phyloP scores from a whole-genome alignment of 2,888 invertebrate genomes.

The Scelioninae gen. 2 region DNA sequence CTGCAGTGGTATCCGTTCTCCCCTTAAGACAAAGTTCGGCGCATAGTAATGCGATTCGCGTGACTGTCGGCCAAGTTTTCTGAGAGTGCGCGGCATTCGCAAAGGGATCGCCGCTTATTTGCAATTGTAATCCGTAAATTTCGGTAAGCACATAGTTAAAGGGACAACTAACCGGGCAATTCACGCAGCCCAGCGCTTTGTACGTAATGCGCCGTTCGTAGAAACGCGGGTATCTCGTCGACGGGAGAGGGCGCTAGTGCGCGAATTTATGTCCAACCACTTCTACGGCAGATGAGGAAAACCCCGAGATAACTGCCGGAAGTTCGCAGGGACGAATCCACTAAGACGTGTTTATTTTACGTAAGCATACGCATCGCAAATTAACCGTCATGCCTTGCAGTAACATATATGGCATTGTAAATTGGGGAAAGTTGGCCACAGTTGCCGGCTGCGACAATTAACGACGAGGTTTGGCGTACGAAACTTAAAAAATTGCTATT shows the following conservation, averaged over 20 bases:
- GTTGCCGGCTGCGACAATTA: conserved; percentile 6
- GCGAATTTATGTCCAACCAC: conserved; percentile 47
- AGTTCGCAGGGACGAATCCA: conserved; percentile 40
- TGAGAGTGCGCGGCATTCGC: conserved; percentile 50
- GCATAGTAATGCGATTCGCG: conserved; percentile 57
- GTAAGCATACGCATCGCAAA: conserved; percentile 60
- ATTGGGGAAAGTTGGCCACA: conserved; percentile 41
- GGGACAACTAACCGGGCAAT: conserved; percentile 60
- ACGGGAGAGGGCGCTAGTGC: conserved; percentile 41
- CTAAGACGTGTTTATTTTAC: conserved; percentile 57
- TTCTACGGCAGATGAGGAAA: conserved; percentile 51
- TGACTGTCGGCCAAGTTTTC: conserved; percentile 56
- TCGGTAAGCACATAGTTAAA: conserved; percentile 64
- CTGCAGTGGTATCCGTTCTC: conserved; percentile 15
- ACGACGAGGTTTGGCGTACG: too few relatives aligned
- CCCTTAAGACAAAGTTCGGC: conserved; percentile 57
- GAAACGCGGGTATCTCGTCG: conserved; percentile 33
- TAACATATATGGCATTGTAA: conserved; percentile 22
- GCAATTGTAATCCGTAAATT: conserved; percentile 65
- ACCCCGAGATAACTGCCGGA: conserved; percentile 57
- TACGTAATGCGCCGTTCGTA: conserved; percentile 45
- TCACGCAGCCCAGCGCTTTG: conserved; percentile 49
- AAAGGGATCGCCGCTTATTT: conserved; percentile 60
- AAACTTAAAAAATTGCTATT: too few relatives aligned
- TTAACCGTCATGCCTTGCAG: conserved; percentile 20